Percentiles rank a stretch among this genome's conserved stretches.
phyloP scores from a whole-genome alignment of 2,113 vertebrate genomes.

The Rhea pennata region DNA sequence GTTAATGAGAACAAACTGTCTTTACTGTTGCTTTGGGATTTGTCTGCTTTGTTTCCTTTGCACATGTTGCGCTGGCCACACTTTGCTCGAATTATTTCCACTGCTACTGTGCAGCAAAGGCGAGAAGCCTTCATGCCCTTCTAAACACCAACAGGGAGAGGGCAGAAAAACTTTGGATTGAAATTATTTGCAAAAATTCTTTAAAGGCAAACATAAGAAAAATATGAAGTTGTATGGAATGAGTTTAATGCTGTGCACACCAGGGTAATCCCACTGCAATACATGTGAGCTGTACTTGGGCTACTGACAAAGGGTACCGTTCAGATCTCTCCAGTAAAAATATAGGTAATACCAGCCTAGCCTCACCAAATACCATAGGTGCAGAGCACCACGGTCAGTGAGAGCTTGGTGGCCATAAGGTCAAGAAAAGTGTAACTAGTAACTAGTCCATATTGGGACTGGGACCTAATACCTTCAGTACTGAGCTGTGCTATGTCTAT shows the following conservation, averaged over 20 bases:
- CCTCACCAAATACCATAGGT: not conserved
- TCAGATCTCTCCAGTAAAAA: not conserved
- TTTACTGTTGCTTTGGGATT: not conserved
- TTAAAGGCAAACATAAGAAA: not conserved
- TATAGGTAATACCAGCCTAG: not conserved
- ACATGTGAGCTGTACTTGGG: not conserved
- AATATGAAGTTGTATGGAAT: not conserved
- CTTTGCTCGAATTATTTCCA: not conserved
- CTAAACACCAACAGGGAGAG: not conserved
- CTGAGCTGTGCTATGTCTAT: not conserved
- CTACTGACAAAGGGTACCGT: not conserved
- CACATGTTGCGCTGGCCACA: not conserved
- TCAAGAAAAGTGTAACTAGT: not conserved
- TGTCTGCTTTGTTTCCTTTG: not conserved
- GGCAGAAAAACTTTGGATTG: not conserved
- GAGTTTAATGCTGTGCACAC: not conserved
- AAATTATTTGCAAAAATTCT: not conserved
- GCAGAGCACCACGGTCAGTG: not conserved
- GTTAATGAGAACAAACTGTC: not conserved
- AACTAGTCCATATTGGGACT: not conserved
- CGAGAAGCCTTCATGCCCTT: not conserved
- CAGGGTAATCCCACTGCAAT: not conserved
- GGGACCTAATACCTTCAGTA: not conserved
- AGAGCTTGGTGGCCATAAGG: not conserved
- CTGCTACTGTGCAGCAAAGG: not conserved